Conservation (phyloP, 2,797 vertebrate genomes). For the Malacoctenus gilli region DNA sequence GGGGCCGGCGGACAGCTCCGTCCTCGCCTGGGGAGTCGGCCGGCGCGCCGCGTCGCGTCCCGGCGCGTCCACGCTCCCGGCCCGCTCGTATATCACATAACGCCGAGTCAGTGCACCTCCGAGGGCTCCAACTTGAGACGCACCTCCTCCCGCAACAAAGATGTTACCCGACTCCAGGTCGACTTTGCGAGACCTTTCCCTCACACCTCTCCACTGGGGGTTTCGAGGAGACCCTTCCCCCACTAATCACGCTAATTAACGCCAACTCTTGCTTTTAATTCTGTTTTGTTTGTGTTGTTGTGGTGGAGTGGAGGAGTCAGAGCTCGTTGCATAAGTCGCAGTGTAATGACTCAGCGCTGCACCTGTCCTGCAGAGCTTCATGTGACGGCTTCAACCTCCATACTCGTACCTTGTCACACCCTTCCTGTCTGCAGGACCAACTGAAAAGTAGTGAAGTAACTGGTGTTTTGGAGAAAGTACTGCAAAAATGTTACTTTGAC, state of each 20-base stretch:
- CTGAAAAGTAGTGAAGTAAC: no score
- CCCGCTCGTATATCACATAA: conserved; percentile 51
- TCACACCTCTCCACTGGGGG: neutral
- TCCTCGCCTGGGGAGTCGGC: no score
- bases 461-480: no score
- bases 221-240: no score
- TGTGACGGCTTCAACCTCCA: conserved; percentile 48
- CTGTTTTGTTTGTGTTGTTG: conserved; percentile 40
- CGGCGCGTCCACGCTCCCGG: conserved; percentile 38
- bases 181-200: conserved; percentile 26
- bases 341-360: conserved; percentile 85
- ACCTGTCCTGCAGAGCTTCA: conserved; percentile 76
- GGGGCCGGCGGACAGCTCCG: conserved; percentile 62
- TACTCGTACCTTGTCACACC: neutral
- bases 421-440: no score
- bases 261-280: neutral
- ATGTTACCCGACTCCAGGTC: conserved; percentile 35
- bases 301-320: no score
- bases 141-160: conserved; percentile 19
- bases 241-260: neutral
- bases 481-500: no score
- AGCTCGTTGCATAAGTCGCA: conserved; percentile 79
- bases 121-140: conserved; percentile 39
- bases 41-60: no score
- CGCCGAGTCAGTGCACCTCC: conserved; percentile 37